A percentile compares a stretch with the other conserved stretches of the same genome.
These are phyloP conservation scores for Cydia splendana DNA, from an alignment of 1,140 invertebrate species.

Conservation along the genomic window DNA sequence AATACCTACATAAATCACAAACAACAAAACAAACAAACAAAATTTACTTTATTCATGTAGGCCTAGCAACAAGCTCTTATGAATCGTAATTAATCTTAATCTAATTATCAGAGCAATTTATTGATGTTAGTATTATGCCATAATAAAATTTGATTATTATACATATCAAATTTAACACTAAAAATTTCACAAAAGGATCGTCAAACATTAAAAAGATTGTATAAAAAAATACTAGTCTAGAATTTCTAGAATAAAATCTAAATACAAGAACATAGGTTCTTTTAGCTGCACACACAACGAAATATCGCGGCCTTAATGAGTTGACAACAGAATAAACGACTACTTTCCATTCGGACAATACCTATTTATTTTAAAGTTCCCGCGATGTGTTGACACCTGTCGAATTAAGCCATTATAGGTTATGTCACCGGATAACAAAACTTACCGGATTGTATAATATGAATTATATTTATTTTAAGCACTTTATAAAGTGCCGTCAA, in stretches of 20 bases:
- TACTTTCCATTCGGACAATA: conserved; percentile 30
- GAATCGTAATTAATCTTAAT: too few relatives aligned
- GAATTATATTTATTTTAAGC: conserved; percentile 12
- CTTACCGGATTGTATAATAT: conserved; percentile 2
- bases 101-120: too few relatives aligned
- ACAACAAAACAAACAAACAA: too few relatives aligned
- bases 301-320: conserved; percentile 27
- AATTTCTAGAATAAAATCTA: too few relatives aligned
- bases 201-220: too few relatives aligned
- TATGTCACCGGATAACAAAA: not conserved
- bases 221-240: too few relatives aligned
- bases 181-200: too few relatives aligned
- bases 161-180: too few relatives aligned
- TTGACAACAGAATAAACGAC: conserved; percentile 21
- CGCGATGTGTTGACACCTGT: conserved; percentile 24
- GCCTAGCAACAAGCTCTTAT: too few relatives aligned
- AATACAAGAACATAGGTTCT: not conserved
- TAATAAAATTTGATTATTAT: too few relatives aligned
- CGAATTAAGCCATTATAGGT: conserved; percentile 27
- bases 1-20: not conserved
- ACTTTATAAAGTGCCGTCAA: not conserved
- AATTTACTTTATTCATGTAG: too few relatives aligned
- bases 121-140: too few relatives aligned
- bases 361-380: conserved; percentile 31
- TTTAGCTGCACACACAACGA: not conserved